Evolutionary conservation across 2,113 vertebrate species (phyloP).

Genomic region (human (Homo sapiens)): GRCh38 chr9:37668501-37669000

Average conservation of each 20-base stretch:
- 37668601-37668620: background rate
- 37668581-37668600: constrained; percentile 48
- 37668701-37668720: background rate
- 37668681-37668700: background rate
- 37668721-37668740: background rate
- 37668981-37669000: background rate
- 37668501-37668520: constrained; percentile 8
- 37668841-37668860: background rate
- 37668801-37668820: background rate
- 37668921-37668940: background rate
- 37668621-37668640: background rate
- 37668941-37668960: background rate
- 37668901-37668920: background rate
- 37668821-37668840: constrained; percentile 37
- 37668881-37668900: background rate
- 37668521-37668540: background rate
- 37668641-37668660: background rate
- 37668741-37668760: background rate
- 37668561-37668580: background rate
- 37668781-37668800: background rate
- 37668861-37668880: background rate
- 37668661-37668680: background rate
- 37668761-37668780: background rate
- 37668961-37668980: background rate
- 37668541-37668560: background rate